These are phyloP conservation scores for Peromyscus nudipes DNA, from an alignment of 2,797 vertebrate species.

Conservation along the genomic window DNA sequence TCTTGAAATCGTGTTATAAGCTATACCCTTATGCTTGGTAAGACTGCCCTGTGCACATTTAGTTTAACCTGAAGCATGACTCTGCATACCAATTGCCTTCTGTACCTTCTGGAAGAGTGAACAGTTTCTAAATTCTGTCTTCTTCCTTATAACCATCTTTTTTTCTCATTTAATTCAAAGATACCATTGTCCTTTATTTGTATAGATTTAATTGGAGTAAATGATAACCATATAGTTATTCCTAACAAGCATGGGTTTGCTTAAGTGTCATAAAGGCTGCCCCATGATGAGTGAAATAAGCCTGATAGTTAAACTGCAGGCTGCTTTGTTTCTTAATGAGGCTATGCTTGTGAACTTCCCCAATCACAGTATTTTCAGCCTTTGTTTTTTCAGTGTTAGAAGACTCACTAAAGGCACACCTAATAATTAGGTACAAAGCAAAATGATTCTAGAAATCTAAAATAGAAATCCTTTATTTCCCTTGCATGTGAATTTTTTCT, in stretches of 20 bases:
- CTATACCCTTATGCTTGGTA: not conserved
- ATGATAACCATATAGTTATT: not conserved
- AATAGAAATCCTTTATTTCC: not conserved
- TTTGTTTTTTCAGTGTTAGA: not conserved
- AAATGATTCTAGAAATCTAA: not conserved
- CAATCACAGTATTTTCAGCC: not conserved
- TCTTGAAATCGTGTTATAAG: not conserved
- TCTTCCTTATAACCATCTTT: not conserved
- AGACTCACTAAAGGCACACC: not conserved
- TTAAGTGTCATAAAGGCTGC: not conserved
- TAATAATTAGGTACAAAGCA: slow-evolving; percentile 32
- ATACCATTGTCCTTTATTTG: not conserved
- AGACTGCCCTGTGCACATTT: not conserved
- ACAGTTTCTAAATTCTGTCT: not conserved
- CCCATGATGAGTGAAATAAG: slow-evolving; percentile 16
- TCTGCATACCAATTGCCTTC: slow-evolving; percentile 12
- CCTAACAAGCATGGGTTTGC: slow-evolving; percentile 52
- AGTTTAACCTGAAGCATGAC: not conserved
- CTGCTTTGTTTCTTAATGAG: slow-evolving; percentile 18
- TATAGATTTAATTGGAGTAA: slow-evolving; percentile 49
- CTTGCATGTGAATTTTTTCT: slow-evolving; percentile 33
- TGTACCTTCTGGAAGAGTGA: not conserved
- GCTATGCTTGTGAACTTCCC: not conserved
- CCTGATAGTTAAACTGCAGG: not conserved
- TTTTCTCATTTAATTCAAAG: slow-evolving; percentile 13